These are phyloP conservation scores for Leucophenga maculata DNA, from an alignment of 2,888 invertebrate genomes.

Conservation along the genomic window DNA sequence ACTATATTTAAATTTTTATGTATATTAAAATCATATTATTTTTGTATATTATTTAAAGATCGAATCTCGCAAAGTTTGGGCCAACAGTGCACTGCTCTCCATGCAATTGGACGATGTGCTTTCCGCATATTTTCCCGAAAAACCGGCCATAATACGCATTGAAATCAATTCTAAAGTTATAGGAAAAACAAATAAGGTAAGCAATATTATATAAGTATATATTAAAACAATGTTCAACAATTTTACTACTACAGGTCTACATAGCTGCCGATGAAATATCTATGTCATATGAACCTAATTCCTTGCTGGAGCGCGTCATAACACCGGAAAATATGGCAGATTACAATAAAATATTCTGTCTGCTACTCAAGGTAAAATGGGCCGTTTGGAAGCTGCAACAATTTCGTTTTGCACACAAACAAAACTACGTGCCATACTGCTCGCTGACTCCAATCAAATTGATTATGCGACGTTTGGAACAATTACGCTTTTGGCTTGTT, in stretches of 20 bases:
- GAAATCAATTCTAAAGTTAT: constrained; percentile 54
- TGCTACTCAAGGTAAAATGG: constrained; percentile 75
- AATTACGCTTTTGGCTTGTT: constrained; percentile 75
- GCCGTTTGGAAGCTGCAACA: constrained; percentile 74
- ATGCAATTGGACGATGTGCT: constrained; percentile 73
- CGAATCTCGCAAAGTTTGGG: constrained; percentile 72
- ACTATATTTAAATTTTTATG: background rate
- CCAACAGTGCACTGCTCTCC: constrained; percentile 71
- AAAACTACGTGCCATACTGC: constrained; percentile 51
- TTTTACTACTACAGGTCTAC: constrained; percentile 45
- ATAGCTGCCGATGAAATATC: constrained; percentile 65
- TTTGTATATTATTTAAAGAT: constrained; percentile 60
- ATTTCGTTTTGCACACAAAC: constrained; percentile 68
- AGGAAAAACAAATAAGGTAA: constrained; percentile 55
- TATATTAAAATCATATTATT: background rate
- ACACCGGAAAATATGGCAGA: constrained; percentile 52
- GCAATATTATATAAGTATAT: too few relatives aligned
- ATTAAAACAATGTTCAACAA: too few relatives aligned
- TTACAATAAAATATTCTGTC: constrained; percentile 73
- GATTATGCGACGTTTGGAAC: constrained; percentile 73
- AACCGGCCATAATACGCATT: constrained; percentile 60
- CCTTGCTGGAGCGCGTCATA: constrained; percentile 62
- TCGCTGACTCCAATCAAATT: constrained; percentile 63
- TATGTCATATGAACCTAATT: constrained; percentile 60
- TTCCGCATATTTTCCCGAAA: constrained; percentile 70